phyloP scores from a whole-genome alignment of 2,113 vertebrate species.

The Cacatua alba region DNA sequence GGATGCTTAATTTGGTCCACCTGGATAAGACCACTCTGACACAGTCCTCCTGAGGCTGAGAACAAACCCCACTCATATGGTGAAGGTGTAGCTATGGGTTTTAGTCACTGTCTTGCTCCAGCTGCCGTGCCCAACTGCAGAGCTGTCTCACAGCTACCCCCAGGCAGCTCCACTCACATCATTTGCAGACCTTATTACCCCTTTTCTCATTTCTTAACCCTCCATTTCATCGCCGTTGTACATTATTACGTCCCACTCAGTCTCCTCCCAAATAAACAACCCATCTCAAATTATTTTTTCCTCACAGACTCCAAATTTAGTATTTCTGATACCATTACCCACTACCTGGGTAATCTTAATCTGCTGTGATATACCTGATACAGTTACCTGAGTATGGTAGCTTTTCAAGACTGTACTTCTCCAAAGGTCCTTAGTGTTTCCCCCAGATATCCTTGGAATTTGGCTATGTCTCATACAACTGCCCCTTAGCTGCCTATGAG shows the following conservation, averaged over 20 bases:
- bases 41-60: not conserved
- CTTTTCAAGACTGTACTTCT: not conserved
- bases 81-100: not conserved
- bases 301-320: not conserved
- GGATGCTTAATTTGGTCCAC: not conserved
- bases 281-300: not conserved
- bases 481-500: not conserved
- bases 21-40: not conserved
- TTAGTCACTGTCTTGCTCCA: not conserved
- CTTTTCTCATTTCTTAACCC: not conserved
- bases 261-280: not conserved
- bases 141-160: rapidly evolving
- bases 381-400: not conserved
- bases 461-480: not conserved
- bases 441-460: not conserved
- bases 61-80: rapidly evolving
- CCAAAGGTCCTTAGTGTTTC: not conserved
- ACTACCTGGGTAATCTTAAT: not conserved
- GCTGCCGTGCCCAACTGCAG: not conserved
- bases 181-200: not conserved
- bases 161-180: not conserved
- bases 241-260: not conserved
- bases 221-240: not conserved
- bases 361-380: not conserved
- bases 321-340: not conserved